Percentiles rank a stretch among this genome's conserved stretches.
phyloP scores from a whole-genome alignment of 2,888 invertebrate species.

The Metacarcinus magister region DNA sequence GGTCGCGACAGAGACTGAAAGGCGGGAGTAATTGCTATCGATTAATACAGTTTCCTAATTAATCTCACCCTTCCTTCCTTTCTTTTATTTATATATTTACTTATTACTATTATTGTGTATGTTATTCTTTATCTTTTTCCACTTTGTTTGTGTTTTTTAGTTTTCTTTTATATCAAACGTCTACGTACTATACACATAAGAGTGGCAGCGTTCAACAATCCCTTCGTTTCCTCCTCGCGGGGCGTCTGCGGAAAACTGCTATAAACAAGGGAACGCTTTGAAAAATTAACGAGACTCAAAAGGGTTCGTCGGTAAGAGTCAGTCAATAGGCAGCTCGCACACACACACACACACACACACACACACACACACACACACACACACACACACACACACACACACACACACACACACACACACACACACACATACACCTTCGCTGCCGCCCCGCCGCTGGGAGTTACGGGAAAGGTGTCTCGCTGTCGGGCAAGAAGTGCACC shows the following conservation, averaged over 20 bases:
- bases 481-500: constrained; percentile 46
- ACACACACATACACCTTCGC: neutral
- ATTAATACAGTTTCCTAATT: constrained; percentile 7
- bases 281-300: constrained; percentile 35
- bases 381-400: constrained; percentile 40
- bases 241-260: neutral
- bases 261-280: neutral
- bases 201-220: neutral
- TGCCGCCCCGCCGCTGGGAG: neutral
- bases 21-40: constrained; percentile 52
- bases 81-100: neutral
- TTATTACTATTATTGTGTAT: neutral
- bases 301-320: neutral
- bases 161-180: neutral
- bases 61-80: constrained; percentile 10
- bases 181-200: neutral
- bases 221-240: neutral
- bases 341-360: constrained; percentile 9
- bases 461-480: constrained; percentile 42
- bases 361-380: neutral
- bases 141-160: neutral
- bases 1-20: constrained; percentile 15
- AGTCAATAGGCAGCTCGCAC: neutral
- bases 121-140: neutral
- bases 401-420: constrained; percentile 32